These are phyloP conservation scores for Chromobotia macracanthus DNA, from an alignment of 2,797 vertebrate genomes.

Conservation along the genomic window DNA sequence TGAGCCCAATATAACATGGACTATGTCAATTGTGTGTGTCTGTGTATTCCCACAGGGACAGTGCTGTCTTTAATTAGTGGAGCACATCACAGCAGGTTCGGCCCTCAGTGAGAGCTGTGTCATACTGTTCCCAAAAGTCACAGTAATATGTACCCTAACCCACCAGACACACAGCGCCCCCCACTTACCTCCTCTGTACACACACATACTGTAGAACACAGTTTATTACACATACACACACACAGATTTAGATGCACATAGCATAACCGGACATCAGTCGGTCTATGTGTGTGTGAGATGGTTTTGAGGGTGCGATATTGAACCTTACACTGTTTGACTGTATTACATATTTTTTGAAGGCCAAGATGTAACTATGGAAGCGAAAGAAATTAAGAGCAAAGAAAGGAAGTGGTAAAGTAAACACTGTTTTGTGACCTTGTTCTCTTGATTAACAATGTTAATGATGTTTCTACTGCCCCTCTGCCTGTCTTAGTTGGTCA, in stretches of 20 bases:
- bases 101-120: constrained; percentile 54
- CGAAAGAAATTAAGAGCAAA: too few species aligned
- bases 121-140: constrained; percentile 65
- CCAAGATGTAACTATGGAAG: not conserved
- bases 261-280: too few species aligned
- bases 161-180: constrained; percentile 21
- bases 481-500: not conserved
- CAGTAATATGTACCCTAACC: constrained; percentile 61
- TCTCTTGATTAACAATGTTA: not conserved
- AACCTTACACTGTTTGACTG: not conserved
- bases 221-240: constrained; percentile 11
- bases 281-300: too few species aligned
- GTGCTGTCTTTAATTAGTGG: constrained; percentile 71
- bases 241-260: not conserved
- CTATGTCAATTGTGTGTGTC: not conserved
- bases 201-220: constrained; percentile 13
- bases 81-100: constrained; percentile 63
- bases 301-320: not conserved
- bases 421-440: not conserved
- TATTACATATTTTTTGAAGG: not conserved
- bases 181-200: constrained; percentile 37
- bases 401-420: not conserved
- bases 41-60: constrained; percentile 44
- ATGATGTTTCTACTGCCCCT: not conserved
- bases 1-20: constrained; percentile 6